Base-by-base conservation (phyloP, 2,888 invertebrate genomes). In the Drosophila seclusa region DNA sequence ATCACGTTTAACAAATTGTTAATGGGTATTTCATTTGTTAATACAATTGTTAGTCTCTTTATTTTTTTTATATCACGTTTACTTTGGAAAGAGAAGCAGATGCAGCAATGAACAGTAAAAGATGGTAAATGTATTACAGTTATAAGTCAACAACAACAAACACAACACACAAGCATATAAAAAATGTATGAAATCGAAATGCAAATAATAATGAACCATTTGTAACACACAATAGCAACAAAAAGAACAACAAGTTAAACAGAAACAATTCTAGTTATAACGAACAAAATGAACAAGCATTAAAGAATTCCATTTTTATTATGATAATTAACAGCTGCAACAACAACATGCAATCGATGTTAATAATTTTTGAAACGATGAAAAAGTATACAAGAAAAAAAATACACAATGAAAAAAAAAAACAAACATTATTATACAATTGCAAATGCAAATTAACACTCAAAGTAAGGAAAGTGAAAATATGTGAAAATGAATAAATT, bases 401-500 rank as follows among this genome's bases (percentile, higher is more conserved):
- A 82, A 70, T 77, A 82, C 72, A 84, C 78, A 84, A 78, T 68
- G 68, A 72, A 62, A 68, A 78, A 80, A 21, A 18, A 52, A 36
- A 29, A 29, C 29, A 29, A 54, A 54, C 54, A 54, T 79, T 69
- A 90, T 90, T 86, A 86, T 90, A 86, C 86, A 87, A 87, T 89
- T 89, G 87, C 87, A 87, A 86, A 86, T 71, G 87, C 80, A 87
- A 82, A 87, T 89, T 83, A 89, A 83, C 77, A 87, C 83, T 79
- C 82, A 86, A 88, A 76, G 75, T 87, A 87, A 87, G 87, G 80
- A 88, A 88, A 87, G 80, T 83, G 84, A 83, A 84, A 78, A 78
- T 84, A 89, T 83, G 83, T 83, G 87, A 89, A 87, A 80, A 87
- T 80, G 72, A 87, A 86, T 81, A 87, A 87, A 87, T 91, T 89